These are phyloP conservation scores for Dendrolimus kikuchii DNA, from an alignment of 1,140 invertebrate species.

Conservation along the genomic window DNA sequence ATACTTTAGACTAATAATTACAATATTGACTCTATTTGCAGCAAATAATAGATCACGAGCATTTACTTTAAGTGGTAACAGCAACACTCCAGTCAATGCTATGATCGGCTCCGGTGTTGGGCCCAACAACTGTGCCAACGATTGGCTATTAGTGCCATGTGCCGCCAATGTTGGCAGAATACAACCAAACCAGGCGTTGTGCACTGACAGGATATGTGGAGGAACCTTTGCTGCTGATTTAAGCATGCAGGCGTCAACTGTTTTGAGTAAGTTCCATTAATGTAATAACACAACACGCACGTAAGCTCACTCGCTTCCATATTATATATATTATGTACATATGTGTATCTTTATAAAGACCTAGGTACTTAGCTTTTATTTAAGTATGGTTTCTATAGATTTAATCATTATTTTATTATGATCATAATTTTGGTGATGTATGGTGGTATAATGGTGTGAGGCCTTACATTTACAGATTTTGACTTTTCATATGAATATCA, in stretches of 20 bases:
- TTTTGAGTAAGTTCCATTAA: constrained; percentile 75
- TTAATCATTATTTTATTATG: too few species aligned
- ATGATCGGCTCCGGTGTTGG: constrained; percentile 77
- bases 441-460: too few species aligned
- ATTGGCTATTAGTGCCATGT: constrained; percentile 86
- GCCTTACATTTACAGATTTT: too few species aligned
- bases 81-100: constrained; percentile 76
- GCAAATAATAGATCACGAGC: constrained; percentile 77
- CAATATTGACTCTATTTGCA: constrained; percentile 32
- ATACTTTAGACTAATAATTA: neutral
- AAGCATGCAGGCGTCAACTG: constrained; percentile 72
- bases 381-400: too few species aligned
- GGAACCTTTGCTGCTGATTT: constrained; percentile 79
- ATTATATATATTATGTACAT: too few species aligned
- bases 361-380: too few species aligned
- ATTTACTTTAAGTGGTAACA: constrained; percentile 83
- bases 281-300: too few species aligned
- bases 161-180: constrained; percentile 77
- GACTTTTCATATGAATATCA: too few species aligned
- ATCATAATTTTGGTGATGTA: too few species aligned
- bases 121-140: constrained; percentile 77
- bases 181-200: constrained; percentile 69
- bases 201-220: constrained; percentile 82
- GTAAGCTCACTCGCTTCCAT: too few species aligned
- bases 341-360: too few species aligned